A percentile compares a stretch with the other conserved stretches of the same genome.
These are phyloP conservation scores for Falco columbarius DNA, from an alignment of 2,797 vertebrate species.

Conservation along the genomic window DNA sequence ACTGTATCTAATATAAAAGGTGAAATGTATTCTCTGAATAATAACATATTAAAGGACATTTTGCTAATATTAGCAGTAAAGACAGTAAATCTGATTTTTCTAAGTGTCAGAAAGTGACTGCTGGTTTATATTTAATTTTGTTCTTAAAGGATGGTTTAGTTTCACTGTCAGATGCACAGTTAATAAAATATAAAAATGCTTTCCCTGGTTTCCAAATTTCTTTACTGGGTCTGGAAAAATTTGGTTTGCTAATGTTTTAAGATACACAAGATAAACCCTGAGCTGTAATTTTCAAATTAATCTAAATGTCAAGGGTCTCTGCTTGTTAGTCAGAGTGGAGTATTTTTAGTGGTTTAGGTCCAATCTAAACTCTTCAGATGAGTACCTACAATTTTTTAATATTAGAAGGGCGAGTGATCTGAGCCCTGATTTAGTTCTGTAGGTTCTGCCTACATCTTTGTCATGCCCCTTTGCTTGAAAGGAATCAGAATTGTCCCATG, in stretches of 20 bases:
- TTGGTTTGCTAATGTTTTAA: constrained; percentile 46
- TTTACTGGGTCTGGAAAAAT: constrained; percentile 6
- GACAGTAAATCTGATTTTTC: constrained; percentile 19
- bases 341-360: constrained; percentile 22
- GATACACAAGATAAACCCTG: constrained; percentile 9
- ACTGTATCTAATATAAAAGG: constrained; percentile 25
- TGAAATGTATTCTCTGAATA: constrained; percentile 25
- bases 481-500: neutral
- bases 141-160: neutral
- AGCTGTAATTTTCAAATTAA: constrained; percentile 45
- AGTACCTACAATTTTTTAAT: neutral
- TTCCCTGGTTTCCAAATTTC: neutral
- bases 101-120: constrained; percentile 12
- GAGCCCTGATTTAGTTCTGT: neutral
- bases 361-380: constrained; percentile 8
- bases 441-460: neutral
- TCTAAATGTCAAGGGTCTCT: constrained; percentile 52
- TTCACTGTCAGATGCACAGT: neutral
- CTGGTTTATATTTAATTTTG: constrained; percentile 27
- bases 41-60: constrained; percentile 19
- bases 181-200: neutral
- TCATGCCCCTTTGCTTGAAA: neutral
- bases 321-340: neutral
- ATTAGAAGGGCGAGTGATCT: neutral
- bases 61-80: constrained; percentile 44